Evolutionary conservation across 2,113 vertebrate species (phyloP).

Genomic region (Phrynosoma platyrhinos): DNA sequence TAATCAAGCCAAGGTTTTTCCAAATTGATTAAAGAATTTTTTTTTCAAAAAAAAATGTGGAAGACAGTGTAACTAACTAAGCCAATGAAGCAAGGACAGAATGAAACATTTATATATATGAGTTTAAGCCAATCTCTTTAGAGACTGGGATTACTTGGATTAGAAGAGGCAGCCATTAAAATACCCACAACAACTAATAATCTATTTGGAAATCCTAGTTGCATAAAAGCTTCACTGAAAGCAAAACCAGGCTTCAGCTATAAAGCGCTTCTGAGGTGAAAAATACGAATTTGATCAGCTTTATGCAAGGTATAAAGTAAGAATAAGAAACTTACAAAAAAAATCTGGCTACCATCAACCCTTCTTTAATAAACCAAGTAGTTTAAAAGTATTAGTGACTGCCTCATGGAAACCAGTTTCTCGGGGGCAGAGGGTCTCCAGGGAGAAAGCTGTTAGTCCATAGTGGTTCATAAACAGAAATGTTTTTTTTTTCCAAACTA

Average conservation of each 20-base stretch:
- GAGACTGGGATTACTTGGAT: conserved; percentile 70
- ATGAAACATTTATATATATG: conserved; percentile 18
- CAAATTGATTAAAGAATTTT: conserved; percentile 19
- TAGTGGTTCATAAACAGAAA: neutral
- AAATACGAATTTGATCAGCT: conserved; percentile 48
- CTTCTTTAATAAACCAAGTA: conserved; percentile 31
- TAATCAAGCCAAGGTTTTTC: conserved; percentile 44
- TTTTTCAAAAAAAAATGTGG: conserved; percentile 16
- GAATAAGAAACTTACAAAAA: conserved; percentile 44
- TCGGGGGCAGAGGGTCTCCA: neutral
- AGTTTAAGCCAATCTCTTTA: conserved; percentile 59
- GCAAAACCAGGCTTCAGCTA: conserved; percentile 45
- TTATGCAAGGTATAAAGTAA: conserved; percentile 52
- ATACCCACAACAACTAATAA: conserved; percentile 51
- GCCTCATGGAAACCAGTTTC: neutral
- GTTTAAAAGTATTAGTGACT: neutral
- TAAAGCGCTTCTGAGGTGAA: conserved; percentile 49
- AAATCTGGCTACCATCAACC: conserved; percentile 27
- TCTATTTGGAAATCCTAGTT: conserved; percentile 56
- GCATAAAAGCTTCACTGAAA: conserved; percentile 36
- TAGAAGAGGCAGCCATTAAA: conserved; percentile 52
- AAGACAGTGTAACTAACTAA: conserved; percentile 43
- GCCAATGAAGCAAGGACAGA: conserved; percentile 33
- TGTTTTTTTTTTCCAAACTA: neutral
- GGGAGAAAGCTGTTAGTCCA: neutral